Base-by-base conservation (phyloP, 2,113 vertebrate genomes). In the Xiphophorus maculatus region DNA sequence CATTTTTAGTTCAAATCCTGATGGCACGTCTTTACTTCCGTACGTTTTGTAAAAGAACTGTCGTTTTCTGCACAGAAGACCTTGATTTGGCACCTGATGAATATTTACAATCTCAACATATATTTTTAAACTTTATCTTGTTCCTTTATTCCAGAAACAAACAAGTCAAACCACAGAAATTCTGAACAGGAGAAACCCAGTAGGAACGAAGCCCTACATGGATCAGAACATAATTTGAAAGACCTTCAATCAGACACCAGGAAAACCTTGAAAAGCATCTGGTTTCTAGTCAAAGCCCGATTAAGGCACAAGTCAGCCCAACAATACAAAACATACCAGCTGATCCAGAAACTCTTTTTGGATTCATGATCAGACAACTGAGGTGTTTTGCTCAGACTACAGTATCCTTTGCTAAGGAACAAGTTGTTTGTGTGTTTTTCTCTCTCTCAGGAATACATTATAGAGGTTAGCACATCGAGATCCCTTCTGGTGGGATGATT, bases 291-390 rank as follows among this genome's bases (percentile, higher is more conserved):
- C 19, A 58, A n/a, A 58, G 51, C 13, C 76, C 63, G 81, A 44
- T 71, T 37, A 37, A 73, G 71, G 84, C 79, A 80, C 85, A 85
- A 80, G 82, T 92, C 85, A 89, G 87, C 87, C 84, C 67, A 87
- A 89, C n/a, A 78, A 19, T 5, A 5, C 44, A 19, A 48, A 48
- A 48, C 15, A 19, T 6, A 11, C 19, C 5, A 48, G 7, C 44
- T 48, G 44, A 48, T 48, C 14, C 44, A 48, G 44, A 48, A 48
- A 48, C 44, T 48, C 17, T 2, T 48, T 17, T 19, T 48, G 74
- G 78, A 89, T 84, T 48, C 4, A 9, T n/a, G 8, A 11, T n/a
- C 51, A 58, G 25, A 67, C 17, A 17, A 5, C 44, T 5, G 44
- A 15, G 40, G 69, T 25, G 44, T 27, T 10, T 13, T 5, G 17